Evolutionary conservation across 1,140 invertebrate species (phyloP), one percentile per base, ranked within the genome.

Genomic region (Octopus bimaculoides): DNA sequence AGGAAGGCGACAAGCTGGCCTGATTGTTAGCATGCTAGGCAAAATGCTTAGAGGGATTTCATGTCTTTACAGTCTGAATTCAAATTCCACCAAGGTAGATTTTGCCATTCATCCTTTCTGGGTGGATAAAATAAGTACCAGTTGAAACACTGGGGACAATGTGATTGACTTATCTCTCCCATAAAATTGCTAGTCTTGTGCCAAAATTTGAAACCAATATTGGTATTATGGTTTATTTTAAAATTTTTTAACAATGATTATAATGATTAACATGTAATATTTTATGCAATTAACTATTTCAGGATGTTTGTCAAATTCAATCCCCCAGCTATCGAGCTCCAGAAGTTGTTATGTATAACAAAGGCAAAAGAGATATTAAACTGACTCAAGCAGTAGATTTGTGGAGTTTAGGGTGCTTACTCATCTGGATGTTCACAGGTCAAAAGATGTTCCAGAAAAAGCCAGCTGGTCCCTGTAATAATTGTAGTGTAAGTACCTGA

Each of bases 361-460:
- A 66, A 55, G 54, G 54, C 52, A 53, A 20, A 20, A 56, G 17
- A 12, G 9, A 78, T 5, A 17, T 66, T 10, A 55, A 55, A 41
- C 10, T 78, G 54, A 78, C 77, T 20, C 54, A 8, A 61, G 77
- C 77, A 17, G 56, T 78, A 7, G 77, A 78, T 26, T n/a, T 78
- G 5, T 78, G 77, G 77, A 78, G 77, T 55, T 52, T 78, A 12
- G 77, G 77, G 7, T 78, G 77, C 26, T 41, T 78, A 41, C 55
- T 78, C 10, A 55, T 78, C 17, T 78, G 77, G 77, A 66, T 78
- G 54, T 56, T 78, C 8, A 78, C 77, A 26, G 77, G 77, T n/a
- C 52, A 54, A 12, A 78, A 78, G n/a, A 66, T 78, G 14, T 55
- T 75, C 52, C 74, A 75, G 74, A 75, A 75, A 17, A 52, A 75